Evolutionary conservation across 2,113 vertebrate species (phyloP), one percentile per base, ranked within the genome.

Genomic region (Ceratotherium simum): DNA sequence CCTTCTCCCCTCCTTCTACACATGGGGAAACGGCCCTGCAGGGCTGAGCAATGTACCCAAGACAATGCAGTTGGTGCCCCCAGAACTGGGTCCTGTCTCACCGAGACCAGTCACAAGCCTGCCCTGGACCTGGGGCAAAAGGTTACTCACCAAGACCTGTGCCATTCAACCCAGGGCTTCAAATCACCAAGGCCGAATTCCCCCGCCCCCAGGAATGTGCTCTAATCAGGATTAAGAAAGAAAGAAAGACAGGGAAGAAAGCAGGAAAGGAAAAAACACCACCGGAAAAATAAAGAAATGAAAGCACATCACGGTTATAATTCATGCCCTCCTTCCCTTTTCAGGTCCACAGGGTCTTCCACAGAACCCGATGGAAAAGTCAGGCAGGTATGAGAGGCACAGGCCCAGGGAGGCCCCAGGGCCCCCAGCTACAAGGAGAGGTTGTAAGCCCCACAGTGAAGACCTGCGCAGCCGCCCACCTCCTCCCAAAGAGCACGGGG

Each of bases 381-480:
- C 21, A 6, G 6, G 64, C 29, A 60, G 51, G 48, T 27, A 17
- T 54, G 29, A 60, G 23, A n/a, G 21, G 48, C 23, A 46, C 2
- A 2, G 9, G 17, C 58, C 56, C 29, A 42, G 70, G 29, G 20
- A 48, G 70, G 86, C 70, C 6, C 31, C 5, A 4, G 18, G 21
- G 21, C 13, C 2, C 27, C 86, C 36, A 3, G 54, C 27, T 36
- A 2, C 85, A 36, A 6, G 8, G 20, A 33, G 18, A 33, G 36
- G 54, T 2, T 2, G 1, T 13, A 5, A 33, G 27, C 27, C 70
- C 39, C 51, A 5, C 9, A 0, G 4, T 2, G 13, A 25, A 33
- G 29, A 31, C 56, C 67, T 11, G 21, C 6, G 1, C 10, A 1
- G 60, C 18, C 4, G 60, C 31, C 56, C 36, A 6, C 29, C 36